Evolutionary conservation across 2,797 vertebrate genomes (phyloP), one percentile per base, ranked within the genome.

Genomic region (Heliangelus exortis): DNA sequence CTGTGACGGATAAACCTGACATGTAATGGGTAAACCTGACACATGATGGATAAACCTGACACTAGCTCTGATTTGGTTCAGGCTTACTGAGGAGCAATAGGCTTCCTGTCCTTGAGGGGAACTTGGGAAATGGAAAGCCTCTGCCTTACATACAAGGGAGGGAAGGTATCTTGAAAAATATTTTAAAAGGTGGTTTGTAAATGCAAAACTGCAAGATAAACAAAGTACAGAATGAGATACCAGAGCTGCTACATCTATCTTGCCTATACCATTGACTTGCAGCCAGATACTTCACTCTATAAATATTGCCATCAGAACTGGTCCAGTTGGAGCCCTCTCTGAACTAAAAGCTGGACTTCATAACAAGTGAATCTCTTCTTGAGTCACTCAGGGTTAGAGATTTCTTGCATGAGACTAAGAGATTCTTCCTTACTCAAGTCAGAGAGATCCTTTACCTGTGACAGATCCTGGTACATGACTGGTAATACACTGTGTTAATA

Each of bases 91-190:
- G 33, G 21, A 51, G 16, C 10, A 83, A 50, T 3, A 31, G 6
- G 17, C 11, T 28, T 58, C 10, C 36, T 0, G 0, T 17, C 16
- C 19, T 59, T 34, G 39, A 20, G 45, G 20, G 29, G 23, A 43
- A 36, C 3, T 59, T 84, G 33, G 0, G 4, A 79, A 11, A 14
- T 57, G 41, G 26, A 50, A 63, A 43, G 7, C 12, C 50, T 7
- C 16, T 21, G 65, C n/a, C 8, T 83, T 15, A 25, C 0, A 1
- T 23, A n/a, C 7, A 43, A 20, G 18, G 26, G 10, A 63, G 7
- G 43, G 48, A 50, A 63, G 3, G 8, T 50, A 15, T 71, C 36
- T 36, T n/a, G 26, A 36, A 89, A 76, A 57, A 33, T 51, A 29
- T 71, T 36, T 50, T 2, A 2, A 50, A 57, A 36, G 10, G 22